Percentiles rank a stretch among this genome's conserved stretches.
phyloP scores from a whole-genome alignment of 2,888 invertebrate genomes.

The Liopterus haemorrhoidalis region DNA sequence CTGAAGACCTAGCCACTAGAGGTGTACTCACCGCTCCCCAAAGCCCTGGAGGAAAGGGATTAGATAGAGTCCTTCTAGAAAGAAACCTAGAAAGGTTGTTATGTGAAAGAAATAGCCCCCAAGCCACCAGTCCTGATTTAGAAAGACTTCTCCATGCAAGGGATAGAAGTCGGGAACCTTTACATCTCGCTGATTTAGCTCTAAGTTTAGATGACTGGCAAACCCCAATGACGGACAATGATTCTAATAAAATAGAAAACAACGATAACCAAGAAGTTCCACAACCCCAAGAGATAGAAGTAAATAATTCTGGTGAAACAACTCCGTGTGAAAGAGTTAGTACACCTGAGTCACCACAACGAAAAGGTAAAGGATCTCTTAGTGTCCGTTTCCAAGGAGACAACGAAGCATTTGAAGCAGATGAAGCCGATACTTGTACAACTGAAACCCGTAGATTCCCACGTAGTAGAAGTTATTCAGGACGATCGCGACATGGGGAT shows the following conservation, averaged over 20 bases:
- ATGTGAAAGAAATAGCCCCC: constrained; percentile 45
- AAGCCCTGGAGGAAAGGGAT: constrained; percentile 46
- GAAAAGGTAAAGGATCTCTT: constrained; percentile 42
- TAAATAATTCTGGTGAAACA: constrained; percentile 30
- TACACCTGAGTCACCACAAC: constrained; percentile 44
- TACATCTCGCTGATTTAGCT: constrained; percentile 54
- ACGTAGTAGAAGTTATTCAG: constrained; percentile 51
- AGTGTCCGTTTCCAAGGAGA: constrained; percentile 54
- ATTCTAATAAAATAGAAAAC: constrained; percentile 37
- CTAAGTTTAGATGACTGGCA: constrained; percentile 52
- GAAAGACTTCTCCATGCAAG: constrained; percentile 51
- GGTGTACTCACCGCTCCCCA: constrained; percentile 32
- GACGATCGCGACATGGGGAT: constrained; percentile 43
- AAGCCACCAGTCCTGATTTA: constrained; percentile 41
- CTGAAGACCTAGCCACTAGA: constrained; percentile 33
- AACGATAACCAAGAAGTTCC: constrained; percentile 22
- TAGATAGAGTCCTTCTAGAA: constrained; percentile 64
- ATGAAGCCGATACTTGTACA: constrained; percentile 42
- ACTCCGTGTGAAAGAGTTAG: constrained; percentile 32
- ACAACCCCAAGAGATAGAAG: constrained; percentile 1
- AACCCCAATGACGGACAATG: constrained; percentile 37
- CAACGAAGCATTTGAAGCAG: constrained; percentile 46
- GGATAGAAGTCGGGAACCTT: constrained; percentile 55
- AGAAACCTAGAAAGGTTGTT: constrained; percentile 60
- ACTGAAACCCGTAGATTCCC: constrained; percentile 44